Conservation (phyloP, 2,113 vertebrate species). For the Vidua chalybeata region DNA sequence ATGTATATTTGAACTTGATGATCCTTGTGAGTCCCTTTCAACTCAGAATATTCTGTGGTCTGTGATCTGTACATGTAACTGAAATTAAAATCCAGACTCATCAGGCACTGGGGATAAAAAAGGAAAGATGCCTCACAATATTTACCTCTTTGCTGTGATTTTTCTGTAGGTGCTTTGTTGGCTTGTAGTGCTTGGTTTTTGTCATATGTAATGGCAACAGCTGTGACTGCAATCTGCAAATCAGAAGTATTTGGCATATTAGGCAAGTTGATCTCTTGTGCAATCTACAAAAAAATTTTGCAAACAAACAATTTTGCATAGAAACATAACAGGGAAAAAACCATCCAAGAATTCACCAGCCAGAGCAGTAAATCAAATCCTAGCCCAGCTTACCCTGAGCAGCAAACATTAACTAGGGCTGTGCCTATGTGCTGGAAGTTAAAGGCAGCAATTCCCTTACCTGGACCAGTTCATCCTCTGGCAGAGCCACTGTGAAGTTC, state of each 20-base stretch:
- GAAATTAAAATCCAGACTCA: not conserved
- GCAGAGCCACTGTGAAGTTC: conserved; percentile 95
- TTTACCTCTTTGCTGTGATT: conserved; percentile 86
- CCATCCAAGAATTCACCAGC: not conserved
- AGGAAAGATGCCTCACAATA: not conserved
- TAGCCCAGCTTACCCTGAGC: not conserved
- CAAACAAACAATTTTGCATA: not conserved
- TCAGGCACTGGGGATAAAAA: not conserved
- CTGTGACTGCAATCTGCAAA: conserved; percentile 92
- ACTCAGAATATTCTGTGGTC: not conserved
- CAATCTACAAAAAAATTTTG: not conserved
- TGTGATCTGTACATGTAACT: not conserved
- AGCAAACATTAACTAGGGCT: not conserved
- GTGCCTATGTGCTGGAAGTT: not conserved
- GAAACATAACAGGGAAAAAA: not conserved
- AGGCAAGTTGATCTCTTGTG: not conserved
- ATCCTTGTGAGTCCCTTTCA: not conserved
- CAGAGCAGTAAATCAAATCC: not conserved
- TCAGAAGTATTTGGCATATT: not conserved
- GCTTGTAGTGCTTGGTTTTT: conserved; percentile 87
- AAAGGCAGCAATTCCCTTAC: conserved; percentile 59
- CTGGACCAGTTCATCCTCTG: conserved; percentile 97
- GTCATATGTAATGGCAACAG: conserved; percentile 95
- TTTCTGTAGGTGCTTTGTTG: conserved; percentile 76
- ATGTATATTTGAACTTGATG: not conserved